Percentiles rank a stretch among this genome's conserved stretches.
These are phyloP conservation scores for Vicugna pacos DNA, from an alignment of 2,113 vertebrate species.

Conservation along the genomic window DNA sequence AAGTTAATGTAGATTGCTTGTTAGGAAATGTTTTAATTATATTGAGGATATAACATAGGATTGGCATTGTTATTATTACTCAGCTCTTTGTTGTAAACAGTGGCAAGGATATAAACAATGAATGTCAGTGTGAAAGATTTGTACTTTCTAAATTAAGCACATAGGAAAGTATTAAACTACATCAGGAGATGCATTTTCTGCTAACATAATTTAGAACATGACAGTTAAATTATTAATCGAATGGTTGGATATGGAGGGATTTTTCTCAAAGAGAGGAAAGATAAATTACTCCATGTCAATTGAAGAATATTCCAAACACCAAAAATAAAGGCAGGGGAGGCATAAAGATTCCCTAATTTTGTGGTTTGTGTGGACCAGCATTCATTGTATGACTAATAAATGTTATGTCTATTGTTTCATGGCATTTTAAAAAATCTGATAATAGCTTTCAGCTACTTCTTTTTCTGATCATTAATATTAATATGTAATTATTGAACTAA, in stretches of 20 bases:
- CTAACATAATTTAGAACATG: slow-evolving; percentile 48
- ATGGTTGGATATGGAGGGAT: slow-evolving; percentile 18
- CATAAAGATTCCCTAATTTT: slow-evolving; percentile 16
- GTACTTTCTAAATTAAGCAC: slow-evolving; percentile 53
- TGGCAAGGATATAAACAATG: slow-evolving; percentile 49
- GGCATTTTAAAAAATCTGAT: not conserved
- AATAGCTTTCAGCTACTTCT: slow-evolving; percentile 56
- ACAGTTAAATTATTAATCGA: slow-evolving; percentile 62
- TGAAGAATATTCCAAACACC: slow-evolving; percentile 35
- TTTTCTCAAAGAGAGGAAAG: slow-evolving; percentile 49
- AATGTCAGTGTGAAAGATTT: slow-evolving; percentile 23
- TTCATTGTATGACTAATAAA: not conserved
- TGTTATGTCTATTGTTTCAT: slow-evolving; percentile 51
- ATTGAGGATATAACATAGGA: slow-evolving; percentile 37
- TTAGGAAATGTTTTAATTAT: slow-evolving; percentile 49
- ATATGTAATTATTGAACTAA: slow-evolving; percentile 63
- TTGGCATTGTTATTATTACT: slow-evolving; percentile 34
- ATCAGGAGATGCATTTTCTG: not conserved
- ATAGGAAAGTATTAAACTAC: slow-evolving; percentile 9
- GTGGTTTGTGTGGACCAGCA: not conserved
- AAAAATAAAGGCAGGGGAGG: slow-evolving; percentile 51
- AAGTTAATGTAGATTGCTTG: slow-evolving; percentile 58
- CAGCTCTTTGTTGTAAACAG: not conserved
- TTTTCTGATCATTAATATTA: slow-evolving; percentile 70
- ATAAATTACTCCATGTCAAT: not conserved